phyloP scores from a whole-genome alignment of 1,140 invertebrate genomes.

The Aphis craccivora region DNA sequence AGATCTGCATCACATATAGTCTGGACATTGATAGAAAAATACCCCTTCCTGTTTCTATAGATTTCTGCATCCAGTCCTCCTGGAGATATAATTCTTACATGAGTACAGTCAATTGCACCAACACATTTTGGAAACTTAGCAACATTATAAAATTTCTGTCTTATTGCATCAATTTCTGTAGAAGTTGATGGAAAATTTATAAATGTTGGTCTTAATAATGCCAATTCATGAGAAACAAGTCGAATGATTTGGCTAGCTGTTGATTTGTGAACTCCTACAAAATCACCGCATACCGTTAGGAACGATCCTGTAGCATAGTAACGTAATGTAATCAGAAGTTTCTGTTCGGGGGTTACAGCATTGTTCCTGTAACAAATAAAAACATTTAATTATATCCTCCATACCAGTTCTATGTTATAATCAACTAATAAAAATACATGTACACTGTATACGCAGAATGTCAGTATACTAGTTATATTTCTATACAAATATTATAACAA shows the following conservation, averaged over 20 bases:
- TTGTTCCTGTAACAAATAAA: neutral
- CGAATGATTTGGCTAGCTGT: neutral
- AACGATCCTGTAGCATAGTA: conserved; percentile 8
- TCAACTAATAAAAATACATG: neutral
- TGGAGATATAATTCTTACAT: conserved; percentile 59
- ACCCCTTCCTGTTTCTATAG: conserved; percentile 65
- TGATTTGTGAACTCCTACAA: neutral
- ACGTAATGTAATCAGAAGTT: neutral
- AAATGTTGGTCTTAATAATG: neutral
- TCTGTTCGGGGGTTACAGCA: neutral
- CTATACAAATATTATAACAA: neutral
- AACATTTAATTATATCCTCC: neutral
- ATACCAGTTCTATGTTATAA: neutral
- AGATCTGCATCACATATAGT: conserved; percentile 63
- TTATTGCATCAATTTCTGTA: conserved; percentile 60
- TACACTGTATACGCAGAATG: neutral
- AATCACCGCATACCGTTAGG: neutral
- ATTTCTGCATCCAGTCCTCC: conserved; percentile 62
- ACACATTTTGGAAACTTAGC: conserved; percentile 62
- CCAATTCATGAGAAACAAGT: neutral
- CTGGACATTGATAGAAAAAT: conserved; percentile 65
- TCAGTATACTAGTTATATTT: neutral
- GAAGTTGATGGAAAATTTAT: conserved; percentile 42
- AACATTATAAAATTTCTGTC: conserved; percentile 62
- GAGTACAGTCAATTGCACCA: conserved; percentile 63